Conservation (phyloP, 2,888 invertebrate genomes). For the Proisotoma minuta region DNA sequence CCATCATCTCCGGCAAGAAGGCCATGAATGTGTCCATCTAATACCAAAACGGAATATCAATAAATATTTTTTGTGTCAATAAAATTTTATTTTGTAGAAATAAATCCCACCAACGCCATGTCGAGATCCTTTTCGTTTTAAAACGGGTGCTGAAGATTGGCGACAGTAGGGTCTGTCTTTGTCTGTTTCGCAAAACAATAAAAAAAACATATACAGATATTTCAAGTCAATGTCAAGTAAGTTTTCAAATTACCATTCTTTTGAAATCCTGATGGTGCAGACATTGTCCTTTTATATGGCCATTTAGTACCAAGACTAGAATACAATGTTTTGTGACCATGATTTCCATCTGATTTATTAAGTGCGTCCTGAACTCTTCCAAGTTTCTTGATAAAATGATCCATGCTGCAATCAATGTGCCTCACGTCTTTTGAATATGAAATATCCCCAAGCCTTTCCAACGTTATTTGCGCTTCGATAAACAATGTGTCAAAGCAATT, state of each 20-base stretch:
- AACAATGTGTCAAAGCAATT: conserved; percentile 93
- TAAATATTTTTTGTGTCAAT: no score
- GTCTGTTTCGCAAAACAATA: conserved; percentile 54
- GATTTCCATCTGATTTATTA: conserved; percentile 48
- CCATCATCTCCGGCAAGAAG: conserved; percentile 76
- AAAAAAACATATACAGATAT: not conserved
- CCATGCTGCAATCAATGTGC: conserved; percentile 81
- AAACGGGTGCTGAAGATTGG: conserved; percentile 91
- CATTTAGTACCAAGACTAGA: conserved; percentile 87
- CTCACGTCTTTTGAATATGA: conserved; percentile 78
- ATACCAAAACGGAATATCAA: not conserved
- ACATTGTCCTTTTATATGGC: conserved; percentile 91
- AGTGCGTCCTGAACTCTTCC: conserved; percentile 84
- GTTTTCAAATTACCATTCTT: not conserved
- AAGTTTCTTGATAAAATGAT: conserved; percentile 77
- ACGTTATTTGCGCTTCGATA: conserved; percentile 88
- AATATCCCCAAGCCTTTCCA: conserved; percentile 79
- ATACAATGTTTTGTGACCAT: conserved; percentile 69
- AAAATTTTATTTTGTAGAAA: not conserved
- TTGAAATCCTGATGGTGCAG: conserved; percentile 59
- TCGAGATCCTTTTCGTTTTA: conserved; percentile 85
- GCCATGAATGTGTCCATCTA: conserved; percentile 79
- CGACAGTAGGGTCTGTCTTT: conserved; percentile 79
- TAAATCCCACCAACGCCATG: conserved; percentile 73
- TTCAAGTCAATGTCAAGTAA: not conserved